Base-by-base conservation (phyloP, 23 tunicate species). In the Clavelina lepadiformis region DNA sequence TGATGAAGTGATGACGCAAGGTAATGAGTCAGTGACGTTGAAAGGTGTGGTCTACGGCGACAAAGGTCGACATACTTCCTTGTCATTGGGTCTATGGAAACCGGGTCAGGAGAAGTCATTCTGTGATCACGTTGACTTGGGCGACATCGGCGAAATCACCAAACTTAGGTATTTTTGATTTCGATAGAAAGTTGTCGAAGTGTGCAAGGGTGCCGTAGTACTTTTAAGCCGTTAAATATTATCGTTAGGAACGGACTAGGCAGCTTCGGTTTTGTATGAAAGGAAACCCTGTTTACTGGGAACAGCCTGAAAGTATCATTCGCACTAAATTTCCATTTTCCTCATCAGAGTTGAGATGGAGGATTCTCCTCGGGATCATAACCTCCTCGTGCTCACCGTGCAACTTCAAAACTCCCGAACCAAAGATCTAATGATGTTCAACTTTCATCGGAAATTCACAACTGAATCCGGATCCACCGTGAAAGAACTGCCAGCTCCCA, bases 1-100 rank as follows among this genome's bases (percentile, higher is more conserved):
- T 31, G 83, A 71, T 46, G 96, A 87, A 33, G 82, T 87, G 26
- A 64, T 71, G 77, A 73, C 86, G 46, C 75, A 79, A 41, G 85
- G 61, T 3, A 68, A 80, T 53, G 73, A 75, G 23, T 47, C 34
- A 28, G 65, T 71, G 3, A 65, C 68, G n/a, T 36, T 87, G 21
- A 51, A 19, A n/a, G 86, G 96, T 19, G 35, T 46, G 28, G 31
- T 87, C 21, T 74, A 79, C 20, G 96, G 82, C 2, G 23, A 45
- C 6, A 60, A 66, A 33, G 86, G 81, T 25, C 18, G 30, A 18
- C 49, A 53, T 56, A 57, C 51, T 1, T 35, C 53, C 2, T 5
- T 79, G 19, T 60, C 77, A 0, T 64, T 87, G 18, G 96, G 86
- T 6, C 73, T 62, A 47, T 87, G 96, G 96, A 61, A 56, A 8